Evolutionary conservation across 35 echinoderm and acorn worm genomes (phyloP), one percentile per base, ranked within the genome.

Genomic region (Apostichopus japonicus): DNA sequence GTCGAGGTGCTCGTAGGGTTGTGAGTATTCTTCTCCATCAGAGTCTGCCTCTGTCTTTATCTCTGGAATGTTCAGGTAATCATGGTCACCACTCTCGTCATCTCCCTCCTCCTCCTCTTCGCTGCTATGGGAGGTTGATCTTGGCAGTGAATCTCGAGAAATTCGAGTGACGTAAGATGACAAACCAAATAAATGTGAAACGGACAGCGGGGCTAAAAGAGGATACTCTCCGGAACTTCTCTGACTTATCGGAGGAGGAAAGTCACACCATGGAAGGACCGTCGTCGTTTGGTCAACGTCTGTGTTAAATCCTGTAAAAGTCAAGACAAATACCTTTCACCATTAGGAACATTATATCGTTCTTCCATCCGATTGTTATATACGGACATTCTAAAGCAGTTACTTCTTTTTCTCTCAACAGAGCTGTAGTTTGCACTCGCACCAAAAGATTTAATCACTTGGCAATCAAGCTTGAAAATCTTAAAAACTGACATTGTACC

Each of bases 111-210:
- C 88, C 0, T 78, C 88, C 44, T 86, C 83, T 13, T 73, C 72
- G 71, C 88, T 90, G 56, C 88, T 90, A 27, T 90, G 88, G 23
- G 72, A 90, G 72, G 88, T 90, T 53, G 72, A 90, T 24, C 88
- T 90, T 55, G 88, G 72, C 6, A 90, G 8, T 53, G 65, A 73
- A 23, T 77, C 67, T 51, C 67, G 65, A 14, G 88, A 73, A 15
- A 78, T n/a, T 14, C 72, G 65, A 13, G 72, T 90, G 16, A 90
- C 72, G 88, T 90, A 90, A 16, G 88, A 53, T 14, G 88, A 73
- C 15, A 78, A 23, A 11, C 22, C 72, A n/a, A 73, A 24, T 16
- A 90, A 33, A 14, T 78, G 15, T 61, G 72, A 27, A 2, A 90
- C 53, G 16, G 88, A 44, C n/a, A 90, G 6, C 14, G 88, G 88